phyloP scores from a whole-genome alignment of 2,888 invertebrate species.

The Dynastes hyllus region DNA sequence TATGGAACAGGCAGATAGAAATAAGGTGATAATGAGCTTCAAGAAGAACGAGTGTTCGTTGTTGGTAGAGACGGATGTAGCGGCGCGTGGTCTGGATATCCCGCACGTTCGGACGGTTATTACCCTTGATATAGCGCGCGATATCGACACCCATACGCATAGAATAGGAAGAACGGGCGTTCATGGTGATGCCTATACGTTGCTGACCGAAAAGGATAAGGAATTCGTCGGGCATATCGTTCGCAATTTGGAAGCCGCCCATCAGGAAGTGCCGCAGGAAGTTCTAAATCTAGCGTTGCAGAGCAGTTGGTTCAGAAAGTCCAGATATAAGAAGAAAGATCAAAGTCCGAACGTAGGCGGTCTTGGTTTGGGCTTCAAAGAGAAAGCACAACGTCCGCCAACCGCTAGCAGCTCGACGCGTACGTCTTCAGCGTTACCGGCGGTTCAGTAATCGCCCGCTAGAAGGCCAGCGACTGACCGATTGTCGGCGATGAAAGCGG shows the following conservation, averaged over 20 bases:
- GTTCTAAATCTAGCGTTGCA: slow-evolving; percentile 94
- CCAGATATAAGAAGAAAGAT: slow-evolving; percentile 77
- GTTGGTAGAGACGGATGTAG: slow-evolving; percentile 78
- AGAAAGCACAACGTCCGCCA: slow-evolving; percentile 76
- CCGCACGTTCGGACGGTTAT: slow-evolving; percentile 97
- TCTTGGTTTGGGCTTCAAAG: slow-evolving; percentile 89
- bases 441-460: slow-evolving; percentile 57
- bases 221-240: slow-evolving; percentile 98
- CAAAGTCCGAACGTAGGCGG: slow-evolving; percentile 90
- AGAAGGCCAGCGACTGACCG: slow-evolving; percentile 91
- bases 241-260: slow-evolving; percentile 92
- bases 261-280: slow-evolving; percentile 92
- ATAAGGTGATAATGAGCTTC: slow-evolving; percentile 96
- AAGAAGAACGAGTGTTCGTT: slow-evolving; percentile 91
- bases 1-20: slow-evolving; percentile 97
- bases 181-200: slow-evolving; percentile 85
- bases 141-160: slow-evolving; percentile 99
- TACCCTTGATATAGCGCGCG: slow-evolving; percentile 97
- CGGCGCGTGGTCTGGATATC: slow-evolving; percentile 97
- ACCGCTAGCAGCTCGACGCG: slow-evolving; percentile 56
- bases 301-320: slow-evolving; percentile 95
- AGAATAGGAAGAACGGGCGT: slow-evolving; percentile 95
- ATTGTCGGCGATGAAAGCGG: slow-evolving; percentile 91
- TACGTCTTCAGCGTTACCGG: slow-evolving; percentile 54
- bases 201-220: slow-evolving; percentile 90